These are phyloP conservation scores for Eurystomus gularis DNA, from an alignment of 2,113 vertebrate species.

Conservation along the genomic window DNA sequence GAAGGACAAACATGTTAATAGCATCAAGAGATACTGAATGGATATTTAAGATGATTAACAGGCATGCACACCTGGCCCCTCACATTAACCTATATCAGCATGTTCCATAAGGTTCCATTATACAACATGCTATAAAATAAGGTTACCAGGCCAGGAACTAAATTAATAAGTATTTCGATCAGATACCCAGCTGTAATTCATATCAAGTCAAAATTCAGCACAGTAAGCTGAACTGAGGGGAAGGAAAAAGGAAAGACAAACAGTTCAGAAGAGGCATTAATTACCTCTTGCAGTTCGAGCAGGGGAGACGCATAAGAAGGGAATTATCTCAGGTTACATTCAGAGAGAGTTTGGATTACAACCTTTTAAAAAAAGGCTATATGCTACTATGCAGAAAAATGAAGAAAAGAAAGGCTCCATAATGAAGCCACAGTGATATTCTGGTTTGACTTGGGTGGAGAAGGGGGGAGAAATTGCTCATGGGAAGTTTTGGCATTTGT, in stretches of 20 bases:
- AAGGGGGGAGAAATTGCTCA: background rate
- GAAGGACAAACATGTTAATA: slow-evolving; percentile 10
- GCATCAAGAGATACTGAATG: background rate
- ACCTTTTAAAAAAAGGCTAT: background rate
- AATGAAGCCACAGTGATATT: background rate
- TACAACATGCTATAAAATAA: background rate
- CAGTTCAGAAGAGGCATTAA: background rate
- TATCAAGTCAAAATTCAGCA: background rate
- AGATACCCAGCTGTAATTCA: background rate
- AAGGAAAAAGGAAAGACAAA: background rate
- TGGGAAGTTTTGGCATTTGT: background rate
- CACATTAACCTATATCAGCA: background rate
- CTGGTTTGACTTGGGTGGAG: background rate
- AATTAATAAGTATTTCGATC: background rate
- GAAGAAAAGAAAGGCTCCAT: background rate
- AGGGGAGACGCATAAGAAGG: background rate
- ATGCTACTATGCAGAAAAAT: background rate
- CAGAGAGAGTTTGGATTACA: background rate
- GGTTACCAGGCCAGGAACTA: background rate
- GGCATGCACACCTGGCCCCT: background rate
- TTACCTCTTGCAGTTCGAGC: background rate
- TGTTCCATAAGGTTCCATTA: background rate
- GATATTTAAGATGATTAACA: slow-evolving; percentile 24
- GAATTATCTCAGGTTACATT: background rate
- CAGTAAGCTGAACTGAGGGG: background rate